phyloP scores from a whole-genome alignment of 2,888 invertebrate genomes.

The Drosophila pseudotakahashii region DNA sequence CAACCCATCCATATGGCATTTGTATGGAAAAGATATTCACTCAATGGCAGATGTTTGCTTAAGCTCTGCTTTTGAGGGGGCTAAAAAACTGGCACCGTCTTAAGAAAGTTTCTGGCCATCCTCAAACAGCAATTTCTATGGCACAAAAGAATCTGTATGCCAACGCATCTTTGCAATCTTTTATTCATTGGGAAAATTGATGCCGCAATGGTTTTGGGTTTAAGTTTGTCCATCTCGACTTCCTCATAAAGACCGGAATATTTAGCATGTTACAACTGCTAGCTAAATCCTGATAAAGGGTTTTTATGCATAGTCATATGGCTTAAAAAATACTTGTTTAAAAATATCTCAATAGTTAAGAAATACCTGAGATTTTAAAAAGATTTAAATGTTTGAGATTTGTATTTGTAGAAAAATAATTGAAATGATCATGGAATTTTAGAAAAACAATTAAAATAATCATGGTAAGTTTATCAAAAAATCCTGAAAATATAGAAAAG shows the following conservation, averaged over 20 bases:
- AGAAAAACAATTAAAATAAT: too few species aligned
- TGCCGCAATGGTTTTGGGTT: slow-evolving; percentile 42
- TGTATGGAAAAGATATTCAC: slow-evolving; percentile 47
- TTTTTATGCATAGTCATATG: too few species aligned
- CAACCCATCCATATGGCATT: slow-evolving; percentile 14
- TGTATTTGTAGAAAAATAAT: too few species aligned
- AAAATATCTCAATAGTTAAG: too few species aligned
- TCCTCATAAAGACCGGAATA: background rate
- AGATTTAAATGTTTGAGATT: too few species aligned
- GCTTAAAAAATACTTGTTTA: too few species aligned
- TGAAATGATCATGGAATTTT: too few species aligned
- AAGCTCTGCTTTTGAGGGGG: slow-evolving; percentile 41
- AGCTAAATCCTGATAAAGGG: background rate
- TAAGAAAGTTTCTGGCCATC: slow-evolving; percentile 42
- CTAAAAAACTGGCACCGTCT: slow-evolving; percentile 30
- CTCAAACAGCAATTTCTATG: slow-evolving; percentile 24
- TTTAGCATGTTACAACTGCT: background rate
- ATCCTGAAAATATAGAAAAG: too few species aligned
- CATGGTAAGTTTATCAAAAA: too few species aligned
- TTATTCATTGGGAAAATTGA: slow-evolving; percentile 61
- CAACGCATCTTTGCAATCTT: slow-evolving; percentile 51
- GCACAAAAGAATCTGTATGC: slow-evolving; percentile 35
- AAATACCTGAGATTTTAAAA: too few species aligned
- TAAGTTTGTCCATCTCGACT: background rate
- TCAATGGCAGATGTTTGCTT: slow-evolving; percentile 51